Evolutionary conservation across 2,797 vertebrate genomes (phyloP).

Genomic region (Trachurus trachurus): DNA sequence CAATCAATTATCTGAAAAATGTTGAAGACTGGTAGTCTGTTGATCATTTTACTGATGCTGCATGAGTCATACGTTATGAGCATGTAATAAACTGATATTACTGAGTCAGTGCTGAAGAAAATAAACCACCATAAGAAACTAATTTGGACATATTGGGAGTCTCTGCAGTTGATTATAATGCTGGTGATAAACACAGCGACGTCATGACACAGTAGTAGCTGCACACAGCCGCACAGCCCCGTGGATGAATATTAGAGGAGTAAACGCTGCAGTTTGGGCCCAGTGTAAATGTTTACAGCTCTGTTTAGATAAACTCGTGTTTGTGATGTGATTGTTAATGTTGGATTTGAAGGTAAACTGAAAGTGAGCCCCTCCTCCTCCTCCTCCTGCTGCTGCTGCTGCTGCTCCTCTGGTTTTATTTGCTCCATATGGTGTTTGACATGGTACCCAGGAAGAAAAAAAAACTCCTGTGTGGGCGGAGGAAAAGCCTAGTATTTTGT

Average conservation of each 20-base stretch:
- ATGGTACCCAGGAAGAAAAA: conserved; percentile 73
- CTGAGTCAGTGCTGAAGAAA: no score
- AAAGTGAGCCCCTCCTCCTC: conserved; percentile 42
- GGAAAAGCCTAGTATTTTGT: conserved; percentile 84
- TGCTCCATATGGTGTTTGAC: conserved; percentile 86
- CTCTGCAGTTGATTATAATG: neutral
- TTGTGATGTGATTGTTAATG: conserved; percentile 55
- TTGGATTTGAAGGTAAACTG: conserved; percentile 73
- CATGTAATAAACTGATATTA: no score
- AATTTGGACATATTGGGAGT: neutral
- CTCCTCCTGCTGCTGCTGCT: conserved; percentile 15
- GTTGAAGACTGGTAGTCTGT: no score
- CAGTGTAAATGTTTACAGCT: conserved; percentile 61
- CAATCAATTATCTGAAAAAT: no score
- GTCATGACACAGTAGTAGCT: neutral
- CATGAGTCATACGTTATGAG: no score
- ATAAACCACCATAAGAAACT: neutral
- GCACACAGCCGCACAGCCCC: neutral
- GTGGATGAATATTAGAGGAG: conserved; percentile 5
- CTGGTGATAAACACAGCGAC: neutral
- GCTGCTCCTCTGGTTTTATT: conserved; percentile 73
- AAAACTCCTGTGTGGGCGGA: conserved; percentile 77
- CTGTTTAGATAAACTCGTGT: conserved; percentile 59
- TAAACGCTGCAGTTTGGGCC: conserved; percentile 25
- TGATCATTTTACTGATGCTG: no score